Evolutionary conservation across 2,797 vertebrate species (phyloP), one percentile per base, ranked within the genome.

Genomic region (Syndactyla subalaris): DNA sequence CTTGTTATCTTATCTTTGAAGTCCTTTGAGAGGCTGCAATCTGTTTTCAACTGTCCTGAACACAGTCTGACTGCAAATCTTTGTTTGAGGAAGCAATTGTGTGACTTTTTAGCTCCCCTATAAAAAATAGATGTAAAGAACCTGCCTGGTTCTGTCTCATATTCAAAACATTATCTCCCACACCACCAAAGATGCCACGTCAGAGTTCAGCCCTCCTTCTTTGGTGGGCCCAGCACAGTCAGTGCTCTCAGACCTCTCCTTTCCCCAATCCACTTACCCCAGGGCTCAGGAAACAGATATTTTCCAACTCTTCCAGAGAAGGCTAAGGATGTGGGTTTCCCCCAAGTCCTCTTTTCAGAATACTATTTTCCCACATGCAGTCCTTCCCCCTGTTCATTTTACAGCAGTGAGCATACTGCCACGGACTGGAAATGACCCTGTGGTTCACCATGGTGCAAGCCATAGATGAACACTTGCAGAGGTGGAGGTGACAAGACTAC

Each of bases 1-100:
- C 83, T 88, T 90, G 71, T 94, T 94, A 92, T 93, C 92, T 91
- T 93, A 88, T 72, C 91, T 92, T 88, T 74, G 51, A 86, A 88
- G 88, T 57, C 90, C 86, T 89, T 45, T 4, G 18, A 72, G 88
- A 82, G 74, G 38, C 54, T 1, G 3, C 41, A 41, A 82, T 92
- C 76, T 62, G 41, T 68, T 79, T 93, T 93, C 68, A 79, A 20
- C 58, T 67, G 59, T 89, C 78, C 82, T 14, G 23, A 85, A 87
- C 0, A 0, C 22, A 78, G 61, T 58, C 72, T 72, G 80, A 73
- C 78, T 83, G 76, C 75, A 89, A 90, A 90, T 87, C 58, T 90
- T 88, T 81, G 65, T 70, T 91, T 66, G 46, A 80, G 41, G 80
- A 79, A 92, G 73, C 1, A 2, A 57, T 59, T 54, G 38, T 4